These are phyloP conservation scores for Epizoanthus illoricatus DNA, from an alignment of 92 coral and sea anemone genomes.

Conservation along the genomic window DNA sequence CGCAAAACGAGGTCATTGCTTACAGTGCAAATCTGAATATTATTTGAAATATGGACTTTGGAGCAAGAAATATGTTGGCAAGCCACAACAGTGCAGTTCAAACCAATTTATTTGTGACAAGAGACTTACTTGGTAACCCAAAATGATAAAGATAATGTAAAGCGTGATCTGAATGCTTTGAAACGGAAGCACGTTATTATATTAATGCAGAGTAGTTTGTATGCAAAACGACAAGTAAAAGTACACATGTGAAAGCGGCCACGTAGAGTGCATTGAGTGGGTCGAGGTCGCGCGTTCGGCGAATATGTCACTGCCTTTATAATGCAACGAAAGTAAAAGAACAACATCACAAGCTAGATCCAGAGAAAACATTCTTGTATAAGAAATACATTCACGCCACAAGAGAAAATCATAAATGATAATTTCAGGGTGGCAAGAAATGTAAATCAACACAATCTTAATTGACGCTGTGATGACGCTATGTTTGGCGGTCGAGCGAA, in stretches of 20 bases:
- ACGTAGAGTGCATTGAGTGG: not conserved
- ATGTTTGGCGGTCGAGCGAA: constrained; percentile 3
- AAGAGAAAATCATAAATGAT: not conserved
- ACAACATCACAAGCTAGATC: not conserved
- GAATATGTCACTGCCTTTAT: not conserved
- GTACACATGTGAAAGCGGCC: constrained; percentile 8
- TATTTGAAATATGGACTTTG: constrained; percentile 17
- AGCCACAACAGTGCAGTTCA: not conserved
- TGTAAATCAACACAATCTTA: constrained; percentile 37
- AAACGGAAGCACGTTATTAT: constrained; percentile 40
- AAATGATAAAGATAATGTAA: not conserved
- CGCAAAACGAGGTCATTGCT: not conserved
- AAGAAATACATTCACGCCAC: not conserved
- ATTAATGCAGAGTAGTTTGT: constrained; percentile 21
- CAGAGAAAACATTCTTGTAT: not conserved
- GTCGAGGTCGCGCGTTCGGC: constrained; percentile 8
- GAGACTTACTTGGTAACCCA: constrained; percentile 7
- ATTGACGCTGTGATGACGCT: constrained; percentile 26
- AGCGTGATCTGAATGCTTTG: constrained; percentile 9
- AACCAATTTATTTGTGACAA: not conserved
- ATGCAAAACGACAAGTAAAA: constrained; percentile 19
- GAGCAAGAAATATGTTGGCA: constrained; percentile 2
- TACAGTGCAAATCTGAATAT: not conserved
- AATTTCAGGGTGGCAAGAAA: constrained; percentile 15
- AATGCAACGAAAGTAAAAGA: not conserved